A percentile compares a stretch with the other conserved stretches of the same genome.
Conservation (phyloP, 2,888 invertebrate species). For the Calliopum simillimum region DNA sequence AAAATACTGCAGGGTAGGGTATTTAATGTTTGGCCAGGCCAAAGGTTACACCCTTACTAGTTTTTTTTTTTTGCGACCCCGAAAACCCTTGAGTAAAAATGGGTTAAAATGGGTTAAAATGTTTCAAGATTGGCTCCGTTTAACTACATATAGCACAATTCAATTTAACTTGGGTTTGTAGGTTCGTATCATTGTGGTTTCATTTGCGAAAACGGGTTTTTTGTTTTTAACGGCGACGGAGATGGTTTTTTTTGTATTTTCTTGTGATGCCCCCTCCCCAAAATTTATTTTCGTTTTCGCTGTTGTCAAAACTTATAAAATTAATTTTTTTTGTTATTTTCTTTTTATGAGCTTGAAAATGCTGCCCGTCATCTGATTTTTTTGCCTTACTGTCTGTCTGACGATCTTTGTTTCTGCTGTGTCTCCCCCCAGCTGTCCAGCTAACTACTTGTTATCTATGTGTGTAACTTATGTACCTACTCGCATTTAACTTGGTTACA, state of each 20-base stretch:
- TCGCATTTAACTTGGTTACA: neutral
- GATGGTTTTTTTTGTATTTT: neutral
- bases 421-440: neutral
- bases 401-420: neutral
- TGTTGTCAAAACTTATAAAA: neutral
- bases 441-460: neutral
- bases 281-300: conserved; percentile 2
- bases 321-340: neutral
- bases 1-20: too few species aligned
- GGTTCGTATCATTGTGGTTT: conserved; percentile 9
- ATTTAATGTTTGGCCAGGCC: too few species aligned
- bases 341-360: neutral
- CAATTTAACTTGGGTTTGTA: neutral
- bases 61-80: too few species aligned
- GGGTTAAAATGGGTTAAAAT: too few species aligned
- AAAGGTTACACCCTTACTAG: too few species aligned
- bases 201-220: conserved; percentile 34
- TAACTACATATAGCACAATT: neutral
- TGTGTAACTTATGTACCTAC: conserved; percentile 2
- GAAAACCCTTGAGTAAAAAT: too few species aligned
- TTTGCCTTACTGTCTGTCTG: neutral
- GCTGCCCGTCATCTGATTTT: neutral
- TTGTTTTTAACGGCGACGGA: conserved; percentile 9
- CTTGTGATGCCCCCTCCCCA: neutral
- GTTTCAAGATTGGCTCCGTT: neutral